phyloP scores from a whole-genome alignment of 2,113 vertebrate genomes.

The Coptodon bakossiorum region DNA sequence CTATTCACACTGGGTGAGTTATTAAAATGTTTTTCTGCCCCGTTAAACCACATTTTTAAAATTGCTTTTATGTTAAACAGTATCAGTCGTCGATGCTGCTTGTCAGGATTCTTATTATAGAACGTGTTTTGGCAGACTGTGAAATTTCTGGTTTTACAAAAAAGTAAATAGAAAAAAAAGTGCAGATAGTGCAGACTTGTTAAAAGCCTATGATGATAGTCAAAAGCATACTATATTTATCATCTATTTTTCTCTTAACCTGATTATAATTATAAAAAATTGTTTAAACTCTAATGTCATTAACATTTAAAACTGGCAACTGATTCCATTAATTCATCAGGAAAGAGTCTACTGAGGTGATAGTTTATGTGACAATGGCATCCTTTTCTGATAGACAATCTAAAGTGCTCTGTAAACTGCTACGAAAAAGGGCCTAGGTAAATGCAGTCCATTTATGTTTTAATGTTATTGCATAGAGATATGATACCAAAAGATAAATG shows the following conservation, averaged over 20 bases:
- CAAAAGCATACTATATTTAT: not conserved
- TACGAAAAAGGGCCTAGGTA: not conserved
- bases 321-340: not conserved
- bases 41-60: not conserved
- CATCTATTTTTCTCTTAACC: not conserved
- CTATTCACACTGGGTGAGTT: conserved; percentile 93
- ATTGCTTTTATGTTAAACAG: not conserved
- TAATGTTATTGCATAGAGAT: not conserved
- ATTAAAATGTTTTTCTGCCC: not conserved
- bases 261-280: not conserved
- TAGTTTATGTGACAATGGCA: not conserved
- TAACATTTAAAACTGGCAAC: not conserved
- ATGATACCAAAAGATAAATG: not conserved
- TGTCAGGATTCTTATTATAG: not conserved
- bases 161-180: not conserved
- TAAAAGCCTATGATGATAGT: not conserved
- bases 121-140: not conserved
- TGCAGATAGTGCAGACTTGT: not conserved
- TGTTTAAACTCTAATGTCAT: not conserved
- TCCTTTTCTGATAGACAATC: not conserved
- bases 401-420: not conserved
- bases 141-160: not conserved
- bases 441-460: not conserved
- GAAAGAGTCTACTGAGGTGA: not conserved
- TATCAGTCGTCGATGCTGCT: not conserved